Percentiles rank a stretch among this genome's conserved stretches.
These are phyloP conservation scores for Amazona vittata DNA, from an alignment of 2,113 vertebrate species.

Conservation along the genomic window DNA sequence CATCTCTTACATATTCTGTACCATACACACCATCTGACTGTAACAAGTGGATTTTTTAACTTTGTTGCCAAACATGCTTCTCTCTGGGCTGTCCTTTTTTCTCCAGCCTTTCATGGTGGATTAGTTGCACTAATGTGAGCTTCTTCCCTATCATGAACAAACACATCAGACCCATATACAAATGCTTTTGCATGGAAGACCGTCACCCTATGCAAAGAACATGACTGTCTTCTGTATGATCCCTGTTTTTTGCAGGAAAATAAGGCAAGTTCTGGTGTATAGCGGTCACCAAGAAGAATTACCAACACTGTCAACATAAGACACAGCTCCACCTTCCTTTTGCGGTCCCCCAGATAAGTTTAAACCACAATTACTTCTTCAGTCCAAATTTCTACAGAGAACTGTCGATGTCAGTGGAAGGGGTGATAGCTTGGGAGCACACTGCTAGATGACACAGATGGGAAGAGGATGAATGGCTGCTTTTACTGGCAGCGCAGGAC, in stretches of 20 bases:
- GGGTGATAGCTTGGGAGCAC: accelerated
- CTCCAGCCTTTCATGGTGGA: not conserved
- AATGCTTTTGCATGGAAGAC: not conserved
- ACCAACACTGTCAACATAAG: accelerated
- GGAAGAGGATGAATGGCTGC: not conserved
- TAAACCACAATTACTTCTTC: not conserved
- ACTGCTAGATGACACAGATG: not conserved
- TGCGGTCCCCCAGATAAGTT: accelerated
- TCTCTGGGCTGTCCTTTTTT: not conserved
- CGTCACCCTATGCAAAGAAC: accelerated
- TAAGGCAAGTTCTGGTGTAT: not conserved
- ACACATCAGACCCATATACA: not conserved
- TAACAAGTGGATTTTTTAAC: not conserved
- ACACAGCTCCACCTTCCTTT: not conserved
- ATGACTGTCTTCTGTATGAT: accelerated
- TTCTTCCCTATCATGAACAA: not conserved
- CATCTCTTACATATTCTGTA: not conserved
- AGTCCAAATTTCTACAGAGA: not conserved
- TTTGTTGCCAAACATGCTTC: not conserved
- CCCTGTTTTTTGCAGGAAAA: not conserved
- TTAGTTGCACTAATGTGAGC: not conserved
- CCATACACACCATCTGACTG: too few species aligned
- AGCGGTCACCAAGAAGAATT: not conserved
- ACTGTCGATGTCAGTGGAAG: accelerated
- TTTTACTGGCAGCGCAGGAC: not conserved